phyloP scores from a whole-genome alignment of 2,113 vertebrate genomes.

The Spheniscus mendiculus region DNA sequence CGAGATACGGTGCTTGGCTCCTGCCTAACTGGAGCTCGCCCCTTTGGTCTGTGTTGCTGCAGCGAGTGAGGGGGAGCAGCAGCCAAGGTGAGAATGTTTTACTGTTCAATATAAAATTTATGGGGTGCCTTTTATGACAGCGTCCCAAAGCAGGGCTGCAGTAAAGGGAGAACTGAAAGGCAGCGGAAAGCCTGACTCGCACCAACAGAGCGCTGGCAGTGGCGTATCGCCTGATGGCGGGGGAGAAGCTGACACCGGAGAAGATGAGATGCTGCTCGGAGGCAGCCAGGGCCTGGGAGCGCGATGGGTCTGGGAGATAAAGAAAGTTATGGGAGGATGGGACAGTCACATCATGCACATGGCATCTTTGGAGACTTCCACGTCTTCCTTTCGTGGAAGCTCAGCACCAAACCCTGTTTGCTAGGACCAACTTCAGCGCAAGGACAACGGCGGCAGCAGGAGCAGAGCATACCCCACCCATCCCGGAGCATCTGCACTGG shows the following conservation, averaged over 20 bases:
- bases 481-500: accelerated
- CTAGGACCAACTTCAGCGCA: not conserved
- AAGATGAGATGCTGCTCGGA: not conserved
- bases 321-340: not conserved
- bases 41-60: not conserved
- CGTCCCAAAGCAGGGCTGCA: not conserved
- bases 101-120: constrained; percentile 3
- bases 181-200: not conserved
- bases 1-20: not conserved
- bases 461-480: not conserved
- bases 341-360: no score
- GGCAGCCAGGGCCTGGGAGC: not conserved
- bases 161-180: not conserved
- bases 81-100: not conserved
- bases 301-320: not conserved
- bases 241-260: not conserved
- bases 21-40: not conserved
- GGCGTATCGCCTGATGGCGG: accelerated
- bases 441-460: not conserved
- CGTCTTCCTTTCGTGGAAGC: accelerated
- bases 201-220: not conserved
- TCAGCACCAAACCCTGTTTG: not conserved
- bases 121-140: constrained; percentile 1
- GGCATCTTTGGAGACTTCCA: not conserved
- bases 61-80: not conserved